Evolutionary conservation across 1,140 invertebrate species (phyloP).

Genomic region (Drosophila pruinosa): DNA sequence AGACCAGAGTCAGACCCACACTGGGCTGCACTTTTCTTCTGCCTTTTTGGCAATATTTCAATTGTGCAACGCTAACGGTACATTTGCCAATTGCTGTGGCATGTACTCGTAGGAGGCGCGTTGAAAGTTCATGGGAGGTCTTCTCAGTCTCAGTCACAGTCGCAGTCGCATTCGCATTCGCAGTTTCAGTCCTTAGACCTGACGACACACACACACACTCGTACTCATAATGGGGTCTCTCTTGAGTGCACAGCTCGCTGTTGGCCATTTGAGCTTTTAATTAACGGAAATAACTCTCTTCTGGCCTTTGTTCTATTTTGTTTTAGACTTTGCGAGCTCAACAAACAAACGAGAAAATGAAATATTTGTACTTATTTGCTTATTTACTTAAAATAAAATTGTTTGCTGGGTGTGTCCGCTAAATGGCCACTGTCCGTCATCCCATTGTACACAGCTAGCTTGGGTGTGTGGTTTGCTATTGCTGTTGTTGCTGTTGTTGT

Average conservation of each 20-base stretch:
- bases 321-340: slow-evolving; percentile 31
- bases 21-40: slow-evolving; percentile 57
- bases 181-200: not conserved
- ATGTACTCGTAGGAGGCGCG: slow-evolving; percentile 58
- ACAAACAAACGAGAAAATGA: slow-evolving; percentile 35
- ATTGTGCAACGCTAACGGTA: slow-evolving; percentile 77
- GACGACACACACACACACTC: not conserved
- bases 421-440: slow-evolving; percentile 70
- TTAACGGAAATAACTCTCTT: slow-evolving; percentile 32
- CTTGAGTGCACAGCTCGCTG: no score
- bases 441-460: slow-evolving; percentile 35
- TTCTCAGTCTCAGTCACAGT: slow-evolving; percentile 9
- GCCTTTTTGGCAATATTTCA: slow-evolving; percentile 68
- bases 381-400: slow-evolving; percentile 75
- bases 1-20: slow-evolving; percentile 40
- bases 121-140: slow-evolving; percentile 70
- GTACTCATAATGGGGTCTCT: not conserved
- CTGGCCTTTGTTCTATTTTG: slow-evolving; percentile 53
- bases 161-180: slow-evolving; percentile 5
- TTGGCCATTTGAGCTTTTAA: slow-evolving; percentile 10
- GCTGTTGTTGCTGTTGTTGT: slow-evolving; percentile 30
- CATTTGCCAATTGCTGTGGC: slow-evolving; percentile 40
- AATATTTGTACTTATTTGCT: slow-evolving; percentile 63
- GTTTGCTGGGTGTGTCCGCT: slow-evolving; percentile 76
- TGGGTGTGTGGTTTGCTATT: slow-evolving; percentile 31